Evolutionary conservation across 2,888 invertebrate genomes (phyloP), one percentile per base, ranked within the genome.

Genomic region (Epirrita christyi): DNA sequence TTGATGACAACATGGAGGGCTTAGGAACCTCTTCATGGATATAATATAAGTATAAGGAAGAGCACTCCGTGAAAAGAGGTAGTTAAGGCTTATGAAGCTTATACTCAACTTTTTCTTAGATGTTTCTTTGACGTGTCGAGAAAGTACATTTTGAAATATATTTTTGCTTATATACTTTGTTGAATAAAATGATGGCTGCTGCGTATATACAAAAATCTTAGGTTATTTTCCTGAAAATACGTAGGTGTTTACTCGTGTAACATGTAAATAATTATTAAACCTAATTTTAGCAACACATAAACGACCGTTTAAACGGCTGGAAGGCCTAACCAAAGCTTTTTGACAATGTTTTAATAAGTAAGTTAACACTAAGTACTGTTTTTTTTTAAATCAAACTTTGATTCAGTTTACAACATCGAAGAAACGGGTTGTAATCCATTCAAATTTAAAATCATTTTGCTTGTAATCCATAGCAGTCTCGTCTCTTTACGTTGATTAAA

Each of bases 1-100:
- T 66, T 66, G 65, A 67, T 53, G 69, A 64, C 64, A 68, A 66
- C 66, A 71, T 67, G 67, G 66, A 66, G 67, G 47, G 54, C 55
- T 60, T 61, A 65, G 60, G n/a, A 64, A 61, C 50, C 67, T 61
- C 62, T 54, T 54, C 57, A 57, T 53, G 46, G 55, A 46, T 61
- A 63, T 66, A 54, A 63, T 63, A 63, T 61, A 64, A 62, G 64
- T 66, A 62, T 61, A 59, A 60, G 57, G 59, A 57, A 61, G 60
- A 55, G 65, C 61, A 62, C 67, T 67, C 63, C 49, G 56, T 63
- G 63, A 65, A 65, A 64, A 61, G 67, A 65, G 67, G 65, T 63
- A 63, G 67, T 67, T 67, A 67, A 60, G 65, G 55, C 63, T 64
- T 67, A 64, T 59, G 63, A 64, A 60, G 58, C 58, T 61, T 63